Evolutionary conservation across 1,140 invertebrate genomes (phyloP).

Genomic region (Formica selysi): DNA sequence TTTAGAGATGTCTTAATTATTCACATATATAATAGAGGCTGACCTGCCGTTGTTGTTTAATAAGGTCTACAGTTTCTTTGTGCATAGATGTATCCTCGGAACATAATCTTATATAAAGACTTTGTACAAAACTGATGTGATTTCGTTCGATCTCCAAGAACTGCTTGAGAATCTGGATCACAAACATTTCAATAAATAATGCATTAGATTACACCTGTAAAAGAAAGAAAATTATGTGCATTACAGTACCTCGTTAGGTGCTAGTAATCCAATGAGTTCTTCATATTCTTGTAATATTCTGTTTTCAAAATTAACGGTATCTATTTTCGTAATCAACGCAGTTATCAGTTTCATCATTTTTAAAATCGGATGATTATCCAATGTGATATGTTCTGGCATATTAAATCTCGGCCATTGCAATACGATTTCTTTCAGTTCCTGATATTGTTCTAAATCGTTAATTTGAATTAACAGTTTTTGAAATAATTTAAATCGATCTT

Average conservation of each 20-base stretch:
- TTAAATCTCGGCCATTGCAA: conserved; percentile 78
- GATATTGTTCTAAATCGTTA: conserved; percentile 74
- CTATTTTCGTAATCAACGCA: conserved; percentile 56
- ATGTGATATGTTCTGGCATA: conserved; percentile 70
- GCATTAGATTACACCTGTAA: background rate
- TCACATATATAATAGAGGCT: background rate
- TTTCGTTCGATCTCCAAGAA: conserved; percentile 76
- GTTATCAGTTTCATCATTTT: conserved; percentile 76
- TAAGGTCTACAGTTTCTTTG: conserved; percentile 77
- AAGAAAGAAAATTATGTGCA: conserved; percentile 32
- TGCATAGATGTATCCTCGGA: conserved; percentile 76
- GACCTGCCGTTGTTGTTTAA: conserved; percentile 81
- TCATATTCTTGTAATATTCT: conserved; percentile 79
- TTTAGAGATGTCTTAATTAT: conserved; percentile 14
- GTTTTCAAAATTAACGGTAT: conserved; percentile 67
- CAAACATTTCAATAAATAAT: conserved; percentile 16
- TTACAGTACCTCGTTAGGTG: conserved; percentile 55
- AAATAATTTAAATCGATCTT: conserved; percentile 79
- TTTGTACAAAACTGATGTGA: conserved; percentile 75
- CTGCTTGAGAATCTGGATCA: conserved; percentile 75
- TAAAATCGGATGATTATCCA: conserved; percentile 78
- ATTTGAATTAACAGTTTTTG: conserved; percentile 75
- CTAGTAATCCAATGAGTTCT: conserved; percentile 76
- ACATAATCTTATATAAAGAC: conserved; percentile 80
- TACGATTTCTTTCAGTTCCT: conserved; percentile 76